These are phyloP conservation scores for Hyposoter didymator DNA, from an alignment of 2,888 invertebrate species.

Conservation along the genomic window DNA sequence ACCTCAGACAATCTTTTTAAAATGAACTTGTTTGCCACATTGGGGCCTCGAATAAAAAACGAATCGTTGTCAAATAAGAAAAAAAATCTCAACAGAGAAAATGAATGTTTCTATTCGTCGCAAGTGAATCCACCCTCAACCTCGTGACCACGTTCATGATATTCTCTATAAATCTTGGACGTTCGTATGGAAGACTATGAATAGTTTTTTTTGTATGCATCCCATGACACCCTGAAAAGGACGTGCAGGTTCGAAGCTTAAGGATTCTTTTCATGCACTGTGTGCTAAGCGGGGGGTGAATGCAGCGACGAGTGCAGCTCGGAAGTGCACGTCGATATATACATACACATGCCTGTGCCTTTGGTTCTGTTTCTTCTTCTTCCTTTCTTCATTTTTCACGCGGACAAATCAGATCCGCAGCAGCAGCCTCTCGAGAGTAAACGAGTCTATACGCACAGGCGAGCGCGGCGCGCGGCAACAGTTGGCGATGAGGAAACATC, in stretches of 20 bases:
- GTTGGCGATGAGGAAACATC: constrained; percentile 83
- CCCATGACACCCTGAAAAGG: constrained; percentile 39
- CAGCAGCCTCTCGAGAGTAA: constrained; percentile 68
- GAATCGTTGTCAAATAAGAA: too few relatives aligned
- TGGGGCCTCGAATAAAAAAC: too few relatives aligned
- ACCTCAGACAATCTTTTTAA: too few relatives aligned
- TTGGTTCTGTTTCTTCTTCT: constrained; percentile 56
- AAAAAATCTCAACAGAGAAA: neutral
- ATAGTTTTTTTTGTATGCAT: constrained; percentile 18
- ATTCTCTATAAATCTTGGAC: neutral
- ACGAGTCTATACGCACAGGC: constrained; percentile 39
- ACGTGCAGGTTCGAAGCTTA: constrained; percentile 62
- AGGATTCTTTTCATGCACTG: constrained; percentile 55
- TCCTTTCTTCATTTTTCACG: constrained; percentile 70
- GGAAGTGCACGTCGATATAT: constrained; percentile 28
- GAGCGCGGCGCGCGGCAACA: constrained; percentile 76
- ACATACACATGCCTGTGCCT: constrained; percentile 14
- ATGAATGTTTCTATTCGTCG: neutral
- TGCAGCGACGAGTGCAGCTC: constrained; percentile 45
- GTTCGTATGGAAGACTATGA: neutral
- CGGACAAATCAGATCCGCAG: constrained; percentile 79
- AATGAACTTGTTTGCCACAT: too few relatives aligned
- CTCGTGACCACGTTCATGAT: neutral
- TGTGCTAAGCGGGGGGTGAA: constrained; percentile 43
- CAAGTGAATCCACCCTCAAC: neutral